Percentiles rank a stretch among this genome's conserved stretches.
These are phyloP conservation scores for Ectropis crepuscularia DNA, from an alignment of 2,888 invertebrate species.

Conservation along the genomic window DNA sequence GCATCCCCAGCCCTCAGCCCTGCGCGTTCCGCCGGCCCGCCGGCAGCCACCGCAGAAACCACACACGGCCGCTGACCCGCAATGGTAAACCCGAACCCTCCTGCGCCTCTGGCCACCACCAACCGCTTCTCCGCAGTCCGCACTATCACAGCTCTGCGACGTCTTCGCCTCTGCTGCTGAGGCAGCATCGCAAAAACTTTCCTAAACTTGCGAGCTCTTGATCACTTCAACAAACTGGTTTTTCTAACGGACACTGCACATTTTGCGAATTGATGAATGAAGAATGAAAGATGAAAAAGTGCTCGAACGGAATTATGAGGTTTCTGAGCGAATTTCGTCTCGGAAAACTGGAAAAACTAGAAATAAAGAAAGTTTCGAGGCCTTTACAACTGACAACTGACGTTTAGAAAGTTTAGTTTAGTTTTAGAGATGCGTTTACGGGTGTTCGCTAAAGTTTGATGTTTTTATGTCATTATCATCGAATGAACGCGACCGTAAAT, in stretches of 20 bases:
- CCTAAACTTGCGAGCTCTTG: conserved; percentile 1
- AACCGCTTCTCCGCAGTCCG: conserved; percentile 90
- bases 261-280: conserved; percentile 38
- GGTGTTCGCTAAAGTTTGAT: not conserved
- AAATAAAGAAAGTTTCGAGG: conserved; percentile 74
- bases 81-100: conserved; percentile 99
- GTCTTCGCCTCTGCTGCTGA: conserved; percentile 77
- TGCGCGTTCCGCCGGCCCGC: conserved; percentile 94
- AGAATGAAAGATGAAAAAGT: conserved; percentile 18
- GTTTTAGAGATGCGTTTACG: conserved; percentile 48
- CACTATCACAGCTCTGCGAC: conserved; percentile 69
- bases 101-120: conserved; percentile 93
- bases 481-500: not conserved
- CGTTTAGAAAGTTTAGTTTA: conserved; percentile 73
- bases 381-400: conserved; percentile 60
- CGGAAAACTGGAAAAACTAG: conserved; percentile 77
- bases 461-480: not conserved
- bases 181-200: conserved; percentile 71
- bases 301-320: not conserved
- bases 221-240: conserved; percentile 39
- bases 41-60: conserved; percentile 95
- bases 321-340: conserved; percentile 42
- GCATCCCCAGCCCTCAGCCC: conserved; percentile 97
- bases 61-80: conserved; percentile 98
- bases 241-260: conserved; percentile 41